These are phyloP conservation scores for Sorex araneus DNA, from an alignment of 2,113 vertebrate genomes.

Conservation along the genomic window DNA sequence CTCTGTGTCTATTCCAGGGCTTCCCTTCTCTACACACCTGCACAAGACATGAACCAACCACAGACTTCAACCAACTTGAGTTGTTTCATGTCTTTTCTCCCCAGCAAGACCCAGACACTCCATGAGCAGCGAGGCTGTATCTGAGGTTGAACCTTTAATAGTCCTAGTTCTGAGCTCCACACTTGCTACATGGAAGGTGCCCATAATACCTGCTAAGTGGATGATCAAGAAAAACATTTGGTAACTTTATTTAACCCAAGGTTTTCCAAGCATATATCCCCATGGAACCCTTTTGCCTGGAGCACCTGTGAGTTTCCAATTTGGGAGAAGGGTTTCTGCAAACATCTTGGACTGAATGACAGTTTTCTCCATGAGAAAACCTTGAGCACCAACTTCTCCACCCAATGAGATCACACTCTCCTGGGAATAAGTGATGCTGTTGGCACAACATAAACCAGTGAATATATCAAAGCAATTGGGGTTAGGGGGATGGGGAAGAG, in stretches of 20 bases:
- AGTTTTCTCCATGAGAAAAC: background rate
- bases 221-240: background rate
- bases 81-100: background rate
- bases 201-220: background rate
- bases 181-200: background rate
- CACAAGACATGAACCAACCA: too few species aligned
- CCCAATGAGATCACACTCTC: background rate
- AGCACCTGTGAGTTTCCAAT: background rate
- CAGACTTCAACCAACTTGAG: background rate
- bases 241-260: background rate
- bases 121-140: background rate
- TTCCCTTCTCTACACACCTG: background rate
- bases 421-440: background rate
- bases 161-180: too few species aligned
- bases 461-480: background rate
- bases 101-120: background rate
- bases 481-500: background rate
- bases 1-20: background rate
- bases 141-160: fast-evolving
- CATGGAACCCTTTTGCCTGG: background rate
- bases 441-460: background rate
- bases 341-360: background rate
- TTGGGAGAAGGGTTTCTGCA: background rate
- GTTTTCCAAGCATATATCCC: constrained; percentile 31
- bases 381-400: background rate